Conservation (phyloP, 2,797 vertebrate genomes). For the Hydrocynus forskahlii region DNA sequence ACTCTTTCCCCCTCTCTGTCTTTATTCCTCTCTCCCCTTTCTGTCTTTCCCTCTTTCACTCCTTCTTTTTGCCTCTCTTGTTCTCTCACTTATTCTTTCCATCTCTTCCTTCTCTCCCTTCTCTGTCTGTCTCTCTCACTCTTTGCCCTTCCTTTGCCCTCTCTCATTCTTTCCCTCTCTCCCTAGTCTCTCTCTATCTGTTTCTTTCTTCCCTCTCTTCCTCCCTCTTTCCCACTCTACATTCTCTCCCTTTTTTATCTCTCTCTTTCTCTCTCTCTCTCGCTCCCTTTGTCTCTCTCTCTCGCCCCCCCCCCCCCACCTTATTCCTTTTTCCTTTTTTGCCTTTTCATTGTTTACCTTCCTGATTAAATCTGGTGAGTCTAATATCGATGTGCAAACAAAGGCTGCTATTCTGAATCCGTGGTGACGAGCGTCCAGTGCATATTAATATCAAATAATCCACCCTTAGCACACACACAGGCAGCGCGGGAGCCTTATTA, state of each 20-base stretch:
- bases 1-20: constrained; percentile 18
- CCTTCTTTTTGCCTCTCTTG: not conserved
- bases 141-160: too few species aligned
- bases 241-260: not conserved
- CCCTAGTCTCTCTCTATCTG: not conserved
- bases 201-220: not conserved
- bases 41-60: not conserved
- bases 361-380: constrained; percentile 81
- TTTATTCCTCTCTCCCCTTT: not conserved
- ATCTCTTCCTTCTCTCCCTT: not conserved
- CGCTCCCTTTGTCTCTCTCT: not conserved
- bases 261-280: not conserved
- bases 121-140: not conserved
- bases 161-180: too few species aligned
- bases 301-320: not conserved
- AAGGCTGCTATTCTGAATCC: constrained; percentile 72
- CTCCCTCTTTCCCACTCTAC: not conserved
- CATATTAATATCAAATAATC: constrained; percentile 79
- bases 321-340: constrained; percentile 31
- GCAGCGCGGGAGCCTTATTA: constrained; percentile 69
- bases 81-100: not conserved
- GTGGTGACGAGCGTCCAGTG: constrained; percentile 69
- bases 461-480: constrained; percentile 65
- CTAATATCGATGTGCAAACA: constrained; percentile 85
- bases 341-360: constrained; percentile 73